Base-by-base conservation (phyloP, 2,797 vertebrate genomes). In the Enteromius argenteus region DNA sequence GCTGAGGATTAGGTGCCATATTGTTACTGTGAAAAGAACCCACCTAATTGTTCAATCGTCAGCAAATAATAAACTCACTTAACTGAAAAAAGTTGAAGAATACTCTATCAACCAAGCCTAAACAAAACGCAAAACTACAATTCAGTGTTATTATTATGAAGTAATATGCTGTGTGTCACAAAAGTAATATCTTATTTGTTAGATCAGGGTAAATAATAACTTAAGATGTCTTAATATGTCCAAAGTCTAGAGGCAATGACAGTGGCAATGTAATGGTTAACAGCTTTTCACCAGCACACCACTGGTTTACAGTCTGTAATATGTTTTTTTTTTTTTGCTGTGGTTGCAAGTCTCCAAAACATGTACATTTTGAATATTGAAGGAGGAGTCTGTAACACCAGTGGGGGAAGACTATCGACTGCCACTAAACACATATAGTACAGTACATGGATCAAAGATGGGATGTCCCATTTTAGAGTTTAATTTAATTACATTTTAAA, bases 241-340 rank as follows among this genome's bases (percentile, higher is more conserved):
- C 82, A 84, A 84, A 84, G 82, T 78, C 74, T 84, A 46, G 4
- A 78, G 27, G 19, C 2, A 58, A 68, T 69, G 13, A 35, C 46
- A 68, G 9, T 4, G n/a, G 71, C 39, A 39, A 42, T 72, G 30
- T 74, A 71, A 80, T 64, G 42, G 73, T 82, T 82, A 82, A 68
- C 81, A 67, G 35, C 46, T 23, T 74, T 58, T 77, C 23, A 42
- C 0, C 2, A 77, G 32, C 60, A 13, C 3, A 6, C 62, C 35
- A 32, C 9, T 11, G 5, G n/a, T 67, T 66, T 39, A 83, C 8
- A 51, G 27, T 51, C 66, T 7, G 14, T 30, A 68, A 69, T 11
- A 19, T 23, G 9, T 13, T 35, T 42, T 42, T 2, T 39, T 42
- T 42, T 42, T 44, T 51, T 67, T 37, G 30, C 44, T 69, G 9